Percentiles rank a stretch among this genome's conserved stretches.
Evolutionary conservation across 2,113 vertebrate species (phyloP).

Genomic region (Bombycilla garrulus): DNA sequence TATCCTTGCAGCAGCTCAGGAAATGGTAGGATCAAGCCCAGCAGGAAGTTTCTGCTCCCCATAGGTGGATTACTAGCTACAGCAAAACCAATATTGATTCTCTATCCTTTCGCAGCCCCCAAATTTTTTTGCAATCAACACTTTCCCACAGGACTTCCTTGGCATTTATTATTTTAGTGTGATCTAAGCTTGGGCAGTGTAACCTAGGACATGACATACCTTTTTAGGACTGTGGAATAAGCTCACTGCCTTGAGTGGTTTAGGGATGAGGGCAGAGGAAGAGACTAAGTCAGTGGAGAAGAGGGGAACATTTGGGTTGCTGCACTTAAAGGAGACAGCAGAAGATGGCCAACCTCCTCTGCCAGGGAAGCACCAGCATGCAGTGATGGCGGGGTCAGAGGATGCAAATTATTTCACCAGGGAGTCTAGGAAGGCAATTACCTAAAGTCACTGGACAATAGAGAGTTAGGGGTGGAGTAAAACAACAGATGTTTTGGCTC

Average conservation of each 20-base stretch:
- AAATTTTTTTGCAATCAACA: neutral
- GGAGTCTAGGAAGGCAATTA: neutral
- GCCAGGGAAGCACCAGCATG: neutral
- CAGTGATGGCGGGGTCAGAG: neutral
- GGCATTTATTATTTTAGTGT: neutral
- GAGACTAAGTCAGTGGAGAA: neutral
- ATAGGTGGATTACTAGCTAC: neutral
- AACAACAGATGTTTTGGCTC: neutral
- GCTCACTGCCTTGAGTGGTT: neutral
- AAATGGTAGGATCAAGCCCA: neutral
- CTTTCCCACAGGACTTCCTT: neutral
- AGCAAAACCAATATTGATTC: neutral
- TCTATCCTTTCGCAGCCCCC: fast-evolving
- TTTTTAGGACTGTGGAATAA: neutral
- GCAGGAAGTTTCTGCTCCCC: neutral
- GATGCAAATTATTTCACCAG: neutral
- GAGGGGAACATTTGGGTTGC: neutral
- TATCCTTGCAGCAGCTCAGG: neutral
- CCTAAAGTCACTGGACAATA: neutral
- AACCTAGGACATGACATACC: neutral
- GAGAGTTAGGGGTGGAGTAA: neutral
- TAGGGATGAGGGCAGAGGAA: neutral
- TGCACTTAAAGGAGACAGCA: neutral
- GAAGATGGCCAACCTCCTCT: neutral
- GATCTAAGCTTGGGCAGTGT: neutral